Evolutionary conservation across 2,888 invertebrate genomes (phyloP).

Genomic region (Trilocha varians): DNA sequence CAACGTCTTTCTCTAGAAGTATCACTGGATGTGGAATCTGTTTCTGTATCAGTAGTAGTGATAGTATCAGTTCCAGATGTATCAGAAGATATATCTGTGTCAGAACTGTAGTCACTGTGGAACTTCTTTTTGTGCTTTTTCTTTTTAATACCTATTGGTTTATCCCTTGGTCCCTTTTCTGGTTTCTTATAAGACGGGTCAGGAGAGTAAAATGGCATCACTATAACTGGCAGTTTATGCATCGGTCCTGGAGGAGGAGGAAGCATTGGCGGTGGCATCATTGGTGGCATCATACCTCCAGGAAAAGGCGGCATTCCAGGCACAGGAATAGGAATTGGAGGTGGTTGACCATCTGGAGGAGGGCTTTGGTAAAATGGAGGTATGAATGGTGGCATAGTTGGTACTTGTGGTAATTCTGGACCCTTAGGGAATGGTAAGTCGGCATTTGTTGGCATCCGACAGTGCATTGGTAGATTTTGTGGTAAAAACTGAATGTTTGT

Average conservation of each 20-base stretch:
- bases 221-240: slow-evolving; percentile 57
- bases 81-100: slow-evolving; percentile 6
- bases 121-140: slow-evolving; percentile 12
- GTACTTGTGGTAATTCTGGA: slow-evolving; percentile 9
- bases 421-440: slow-evolving; percentile 9
- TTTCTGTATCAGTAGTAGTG: slow-evolving; percentile 16
- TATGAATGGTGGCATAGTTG: slow-evolving; percentile 20
- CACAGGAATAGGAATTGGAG: slow-evolving; percentile 23
- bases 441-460: slow-evolving; percentile 41
- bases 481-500: slow-evolving; percentile 47
- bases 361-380: slow-evolving; percentile 23
- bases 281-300: slow-evolving; percentile 9
- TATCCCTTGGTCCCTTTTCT: slow-evolving; percentile 4
- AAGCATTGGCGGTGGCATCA: slow-evolving; percentile 14
- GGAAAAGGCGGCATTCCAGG: slow-evolving; percentile 21
- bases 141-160: slow-evolving; percentile 13
- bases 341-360: slow-evolving; percentile 21
- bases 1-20: slow-evolving; percentile 27
- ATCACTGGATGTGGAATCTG: slow-evolving; percentile 21
- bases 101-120: slow-evolving; percentile 13
- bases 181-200: slow-evolving; percentile 33
- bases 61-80: slow-evolving; percentile 17
- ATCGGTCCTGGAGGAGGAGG: slow-evolving; percentile 19
- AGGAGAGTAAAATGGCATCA: slow-evolving; percentile 63
- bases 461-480: slow-evolving; percentile 59